These are phyloP conservation scores for Maniola jurtina DNA, from an alignment of 1,140 invertebrate genomes.

Conservation along the genomic window DNA sequence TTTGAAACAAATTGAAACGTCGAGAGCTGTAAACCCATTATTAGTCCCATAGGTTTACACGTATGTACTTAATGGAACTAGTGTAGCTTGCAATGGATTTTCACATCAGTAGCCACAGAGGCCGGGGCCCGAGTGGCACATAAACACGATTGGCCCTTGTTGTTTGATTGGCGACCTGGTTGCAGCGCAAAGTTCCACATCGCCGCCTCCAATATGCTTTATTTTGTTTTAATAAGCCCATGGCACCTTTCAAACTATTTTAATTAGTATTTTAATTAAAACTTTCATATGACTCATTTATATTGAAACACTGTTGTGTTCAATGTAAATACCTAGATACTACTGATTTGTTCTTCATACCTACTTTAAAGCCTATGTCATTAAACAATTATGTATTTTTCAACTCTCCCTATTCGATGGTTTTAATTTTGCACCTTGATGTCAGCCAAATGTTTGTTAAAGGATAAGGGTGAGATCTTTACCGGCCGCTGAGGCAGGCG, in stretches of 20 bases:
- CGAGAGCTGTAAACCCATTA: background rate
- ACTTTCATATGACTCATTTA: background rate
- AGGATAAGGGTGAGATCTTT: no score
- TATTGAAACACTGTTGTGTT: no score
- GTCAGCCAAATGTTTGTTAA: no score
- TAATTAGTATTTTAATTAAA: background rate
- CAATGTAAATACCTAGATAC: no score
- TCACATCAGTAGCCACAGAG: constrained; percentile 42
- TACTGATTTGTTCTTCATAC: no score
- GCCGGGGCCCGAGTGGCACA: constrained; percentile 41
- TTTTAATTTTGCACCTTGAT: no score
- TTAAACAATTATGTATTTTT: no score
- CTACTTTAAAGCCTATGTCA: no score
- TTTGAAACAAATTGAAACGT: no score
- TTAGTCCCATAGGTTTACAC: background rate
- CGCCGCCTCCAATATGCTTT: constrained; percentile 21
- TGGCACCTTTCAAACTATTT: background rate
- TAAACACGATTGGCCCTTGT: constrained; percentile 55
- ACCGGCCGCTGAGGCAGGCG: no score
- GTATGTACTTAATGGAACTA: background rate
- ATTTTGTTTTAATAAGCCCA: background rate
- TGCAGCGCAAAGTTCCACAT: constrained; percentile 37
- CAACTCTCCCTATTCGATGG: no score
- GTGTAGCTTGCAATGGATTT: constrained; percentile 24
- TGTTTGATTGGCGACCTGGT: constrained; percentile 65